These are phyloP conservation scores for Harpalus rubripes DNA, from an alignment of 2,888 invertebrate species.

Conservation along the genomic window DNA sequence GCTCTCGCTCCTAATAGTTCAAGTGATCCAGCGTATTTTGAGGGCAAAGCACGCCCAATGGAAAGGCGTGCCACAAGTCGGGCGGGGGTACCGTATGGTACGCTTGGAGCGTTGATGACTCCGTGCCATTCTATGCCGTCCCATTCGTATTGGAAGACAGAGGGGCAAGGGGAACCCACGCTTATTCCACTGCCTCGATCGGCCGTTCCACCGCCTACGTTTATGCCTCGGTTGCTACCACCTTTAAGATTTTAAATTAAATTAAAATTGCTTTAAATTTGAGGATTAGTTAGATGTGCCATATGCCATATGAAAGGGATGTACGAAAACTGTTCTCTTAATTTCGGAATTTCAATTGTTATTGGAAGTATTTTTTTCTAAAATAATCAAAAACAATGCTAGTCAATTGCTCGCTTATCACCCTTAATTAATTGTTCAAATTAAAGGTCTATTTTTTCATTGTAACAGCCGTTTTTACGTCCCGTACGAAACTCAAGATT, in stretches of 20 bases:
- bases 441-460: no score
- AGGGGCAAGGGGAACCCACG: conserved; percentile 75
- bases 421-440: no score
- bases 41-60: conserved; percentile 72
- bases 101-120: conserved; percentile 70
- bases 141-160: conserved; percentile 75
- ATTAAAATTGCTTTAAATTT: no score
- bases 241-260: background rate
- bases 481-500: no score
- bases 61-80: conserved; percentile 62
- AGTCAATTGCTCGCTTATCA: no score
- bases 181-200: conserved; percentile 15
- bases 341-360: no score
- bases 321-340: no score
- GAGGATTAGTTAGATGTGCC: no score
- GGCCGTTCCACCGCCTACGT: background rate
- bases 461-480: no score
- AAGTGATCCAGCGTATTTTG: conserved; percentile 79
- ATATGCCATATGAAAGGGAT: no score
- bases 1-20: conserved; percentile 77
- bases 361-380: no score
- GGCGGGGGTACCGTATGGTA: conserved; percentile 58
- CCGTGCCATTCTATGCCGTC: conserved; percentile 75
- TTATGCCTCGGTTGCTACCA: conserved; percentile 24
- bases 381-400: no score